Percentiles rank a stretch among this genome's conserved stretches.
Evolutionary conservation across 2,888 invertebrate species (phyloP).

Genomic region (Seladonia tumulorum): DNA sequence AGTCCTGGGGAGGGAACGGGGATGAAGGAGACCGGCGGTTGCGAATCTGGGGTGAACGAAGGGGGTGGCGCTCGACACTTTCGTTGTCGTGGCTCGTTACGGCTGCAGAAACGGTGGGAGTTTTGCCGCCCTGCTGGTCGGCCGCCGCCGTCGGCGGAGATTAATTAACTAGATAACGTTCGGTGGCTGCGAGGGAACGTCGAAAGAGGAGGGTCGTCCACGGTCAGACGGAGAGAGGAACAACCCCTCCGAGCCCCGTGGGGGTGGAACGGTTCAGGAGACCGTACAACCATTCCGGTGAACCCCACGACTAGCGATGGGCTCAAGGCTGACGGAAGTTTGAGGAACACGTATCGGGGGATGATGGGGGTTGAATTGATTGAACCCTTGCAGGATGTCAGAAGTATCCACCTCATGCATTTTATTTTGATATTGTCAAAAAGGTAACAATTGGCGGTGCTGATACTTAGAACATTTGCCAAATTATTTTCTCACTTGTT

Average conservation of each 20-base stretch:
- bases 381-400: neutral
- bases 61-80: constrained; percentile 66
- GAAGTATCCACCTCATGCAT: neutral
- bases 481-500: neutral
- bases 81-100: constrained; percentile 75
- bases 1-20: constrained; percentile 23
- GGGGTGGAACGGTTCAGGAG: constrained; percentile 25
- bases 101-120: constrained; percentile 71
- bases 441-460: neutral
- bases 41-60: constrained; percentile 33
- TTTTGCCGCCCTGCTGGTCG: constrained; percentile 73
- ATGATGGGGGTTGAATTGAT: neutral
- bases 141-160: constrained; percentile 78
- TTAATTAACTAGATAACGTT: constrained; percentile 83
- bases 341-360: neutral
- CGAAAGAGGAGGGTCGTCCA: constrained; percentile 33
- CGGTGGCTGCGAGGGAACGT: constrained; percentile 63
- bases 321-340: constrained; percentile 23
- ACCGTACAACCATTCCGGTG: constrained; percentile 26
- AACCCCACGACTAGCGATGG: constrained; percentile 39
- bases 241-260: constrained; percentile 3
- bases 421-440: neutral
- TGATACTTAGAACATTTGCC: neutral
- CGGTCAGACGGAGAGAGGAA: constrained; percentile 25
- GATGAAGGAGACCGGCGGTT: neutral